These are phyloP conservation scores for Borostomias antarcticus DNA, from an alignment of 2,797 vertebrate species.

Conservation along the genomic window DNA sequence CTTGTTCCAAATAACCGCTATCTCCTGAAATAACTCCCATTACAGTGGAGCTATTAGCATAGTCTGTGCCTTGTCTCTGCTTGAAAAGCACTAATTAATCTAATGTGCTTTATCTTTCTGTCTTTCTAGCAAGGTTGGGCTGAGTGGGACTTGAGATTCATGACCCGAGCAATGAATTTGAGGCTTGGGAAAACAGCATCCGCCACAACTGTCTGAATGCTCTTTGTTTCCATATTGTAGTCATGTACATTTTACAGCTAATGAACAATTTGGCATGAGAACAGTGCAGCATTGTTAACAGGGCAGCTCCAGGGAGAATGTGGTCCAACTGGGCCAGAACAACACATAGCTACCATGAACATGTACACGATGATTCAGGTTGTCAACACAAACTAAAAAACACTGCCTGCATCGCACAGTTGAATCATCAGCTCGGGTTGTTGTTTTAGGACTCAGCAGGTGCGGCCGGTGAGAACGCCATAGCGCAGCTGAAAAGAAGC, in stretches of 20 bases:
- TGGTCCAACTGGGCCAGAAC: conserved; percentile 2
- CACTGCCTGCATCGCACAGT: conserved; percentile 7
- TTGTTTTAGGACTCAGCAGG: conserved; percentile 35
- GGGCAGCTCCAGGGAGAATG: conserved; percentile 38
- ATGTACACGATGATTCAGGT: conserved; percentile 2
- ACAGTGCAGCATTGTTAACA: conserved; percentile 48
- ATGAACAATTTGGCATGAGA: conserved; percentile 48
- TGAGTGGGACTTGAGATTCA: conserved; percentile 23
- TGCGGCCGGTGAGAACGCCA: conserved; percentile 11
- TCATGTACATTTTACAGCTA: conserved; percentile 39
- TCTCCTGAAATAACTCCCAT: conserved; percentile 38
- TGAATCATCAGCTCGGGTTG: conserved; percentile 33
- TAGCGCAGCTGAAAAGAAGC: not conserved
- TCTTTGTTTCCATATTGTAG: conserved; percentile 7
- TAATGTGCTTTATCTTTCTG: conserved; percentile 31
- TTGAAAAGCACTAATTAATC: conserved; percentile 31
- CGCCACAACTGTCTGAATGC: not conserved
- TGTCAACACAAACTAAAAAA: conserved; percentile 11
- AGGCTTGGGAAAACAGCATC: not conserved
- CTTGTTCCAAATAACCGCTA: conserved; percentile 35
- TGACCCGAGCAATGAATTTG: not conserved
- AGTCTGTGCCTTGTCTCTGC: not conserved
- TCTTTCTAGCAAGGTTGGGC: conserved; percentile 29
- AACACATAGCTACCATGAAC: conserved; percentile 1
- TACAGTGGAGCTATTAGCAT: conserved; percentile 32